Base-by-base conservation (phyloP, 2,888 invertebrate genomes). In the Cheilosia vernalis region DNA sequence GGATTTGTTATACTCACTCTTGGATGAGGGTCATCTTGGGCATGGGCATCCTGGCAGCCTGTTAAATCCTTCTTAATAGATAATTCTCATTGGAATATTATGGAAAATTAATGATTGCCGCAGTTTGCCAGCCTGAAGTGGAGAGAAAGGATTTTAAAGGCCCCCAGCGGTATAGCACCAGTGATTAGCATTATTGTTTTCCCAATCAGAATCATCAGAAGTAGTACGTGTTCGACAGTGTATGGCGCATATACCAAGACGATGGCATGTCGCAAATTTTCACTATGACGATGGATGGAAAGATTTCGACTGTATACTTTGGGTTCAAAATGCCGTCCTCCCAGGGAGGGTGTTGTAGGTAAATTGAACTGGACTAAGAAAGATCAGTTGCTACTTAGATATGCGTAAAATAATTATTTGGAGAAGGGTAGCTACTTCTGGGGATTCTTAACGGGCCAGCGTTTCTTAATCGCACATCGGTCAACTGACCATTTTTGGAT, bases 21-120 rank as follows among this genome's bases (percentile, higher is more conserved):
- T 47, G 56, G 73, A 80, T 77, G 78, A 83, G 82, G 82, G 82
- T 86, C 82, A 83, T 64, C 51, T 74, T 66, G 47, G 74, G 64
- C 49, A 72, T 72, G 76, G 60, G 82, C 15, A 67, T 73, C 40
- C 61, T 70, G 51, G 69, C 66, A 74, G 69, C 67, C 19, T 60
- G 74, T 42, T 63, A 87, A 88, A 87, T 88, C 87, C 87, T 88
- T 77, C 87, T 86, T 87, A 87, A 88, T 88, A 88, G 88, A 88
- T 88, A 88, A 88, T 88, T 88, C 88, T 88, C 88, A 81, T 87
- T 87, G 88, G 87, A 87, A 87, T 87, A 87, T 87, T 87, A 88
- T 87, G 87, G 88, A 87, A 88, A 88, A 88, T 88, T 88, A 88
- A 88, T 88, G 88, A 87, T 81, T 87, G 81, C 55, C 70, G n/a